Percentiles rank a stretch among this genome's conserved stretches.
phyloP scores from a whole-genome alignment of 2,797 vertebrate genomes.

The Brachyalestes nurse region DNA sequence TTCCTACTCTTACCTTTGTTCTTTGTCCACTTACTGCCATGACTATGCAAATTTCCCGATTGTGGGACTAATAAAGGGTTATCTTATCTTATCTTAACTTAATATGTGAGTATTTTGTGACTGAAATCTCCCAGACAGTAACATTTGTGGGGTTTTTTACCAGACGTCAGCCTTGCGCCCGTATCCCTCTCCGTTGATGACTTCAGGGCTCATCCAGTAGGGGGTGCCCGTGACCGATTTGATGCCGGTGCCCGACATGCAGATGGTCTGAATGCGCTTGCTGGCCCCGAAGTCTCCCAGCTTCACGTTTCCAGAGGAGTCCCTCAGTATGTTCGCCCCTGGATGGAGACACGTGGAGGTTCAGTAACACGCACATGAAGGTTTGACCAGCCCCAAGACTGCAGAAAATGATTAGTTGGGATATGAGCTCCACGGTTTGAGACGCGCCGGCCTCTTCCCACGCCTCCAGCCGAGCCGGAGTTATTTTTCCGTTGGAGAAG shows the following conservation, averaged over 20 bases:
- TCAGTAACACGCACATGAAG: conserved; percentile 17
- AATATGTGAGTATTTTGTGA: too few species aligned
- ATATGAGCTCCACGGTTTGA: conserved; percentile 9
- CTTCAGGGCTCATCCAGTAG: conserved; percentile 96
- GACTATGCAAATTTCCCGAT: too few species aligned
- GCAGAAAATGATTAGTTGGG: conserved; percentile 27
- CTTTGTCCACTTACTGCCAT: too few species aligned
- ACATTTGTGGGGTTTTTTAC: conserved; percentile 66
- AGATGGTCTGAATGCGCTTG: conserved; percentile 94
- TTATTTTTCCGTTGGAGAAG: conserved; percentile 46
- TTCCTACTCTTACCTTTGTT: too few species aligned
- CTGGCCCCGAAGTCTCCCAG: conserved; percentile 95
- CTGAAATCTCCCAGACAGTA: too few species aligned
- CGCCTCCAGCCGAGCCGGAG: conserved; percentile 30
- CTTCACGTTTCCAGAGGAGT: conserved; percentile 91
- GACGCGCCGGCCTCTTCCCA: conserved; percentile 41
- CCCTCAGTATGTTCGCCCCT: conserved; percentile 94
- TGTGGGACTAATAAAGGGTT: too few species aligned
- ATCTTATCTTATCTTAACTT: too few species aligned
- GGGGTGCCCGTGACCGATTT: conserved; percentile 94
- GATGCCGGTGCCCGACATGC: conserved; percentile 92
- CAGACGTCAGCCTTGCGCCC: conserved; percentile 93
- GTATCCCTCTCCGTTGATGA: conserved; percentile 92
- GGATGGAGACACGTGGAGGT: conserved; percentile 48
- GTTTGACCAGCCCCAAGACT: conserved; percentile 20